Base-by-base conservation (phyloP, 2,888 invertebrate species). In the Ernsta delagoae region DNA sequence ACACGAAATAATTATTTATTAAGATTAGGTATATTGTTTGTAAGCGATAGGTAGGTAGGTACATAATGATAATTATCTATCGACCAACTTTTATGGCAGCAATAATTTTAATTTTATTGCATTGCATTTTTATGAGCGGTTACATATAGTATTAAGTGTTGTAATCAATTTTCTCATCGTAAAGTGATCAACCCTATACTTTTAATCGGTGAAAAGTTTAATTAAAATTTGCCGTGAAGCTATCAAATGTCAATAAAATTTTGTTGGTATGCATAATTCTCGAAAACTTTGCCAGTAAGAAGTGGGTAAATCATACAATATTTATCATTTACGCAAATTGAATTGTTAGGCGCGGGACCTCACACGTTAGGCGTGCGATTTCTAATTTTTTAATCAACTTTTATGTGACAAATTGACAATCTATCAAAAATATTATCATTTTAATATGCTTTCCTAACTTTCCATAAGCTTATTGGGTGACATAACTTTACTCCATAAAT, bases 371-470 rank as follows among this genome's bases (percentile, higher is more conserved):
- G 12, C 34, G 43, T 12, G 24, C 16, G 8, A 43, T 8, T 9
- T 61, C 36, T 39, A 54, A 60, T 65, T 69, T 68, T 69, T 62
- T 45, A 68, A 65, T 68, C 34, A 72, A 72, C 24, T 65, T 70
- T 70, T 65, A 70, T 66, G 59, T n/a, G n/a, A n/a, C n/a, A n/a
- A n/a, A n/a, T n/a, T 41, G 50, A 36, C 36, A 36, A 54, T 59
- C 31, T 6, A 78, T 81, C 80, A 83, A 80, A 79, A 77, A 74
- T 76, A 79, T 78, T 75, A 76, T 24, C 12, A 59, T 62, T 59
- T 65, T 59, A 39, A 59, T 41, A 53, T 16, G 53, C 41, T 64
- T 24, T 24, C 24, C 24, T 24, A 3, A 45, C 59, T 57, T 50
- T 65, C 48, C 59, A 24, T 59, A 45, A 57, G 65, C 56, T 11